phyloP scores from a whole-genome alignment of 2,888 invertebrate species.

The Halocaridina rubra region DNA sequence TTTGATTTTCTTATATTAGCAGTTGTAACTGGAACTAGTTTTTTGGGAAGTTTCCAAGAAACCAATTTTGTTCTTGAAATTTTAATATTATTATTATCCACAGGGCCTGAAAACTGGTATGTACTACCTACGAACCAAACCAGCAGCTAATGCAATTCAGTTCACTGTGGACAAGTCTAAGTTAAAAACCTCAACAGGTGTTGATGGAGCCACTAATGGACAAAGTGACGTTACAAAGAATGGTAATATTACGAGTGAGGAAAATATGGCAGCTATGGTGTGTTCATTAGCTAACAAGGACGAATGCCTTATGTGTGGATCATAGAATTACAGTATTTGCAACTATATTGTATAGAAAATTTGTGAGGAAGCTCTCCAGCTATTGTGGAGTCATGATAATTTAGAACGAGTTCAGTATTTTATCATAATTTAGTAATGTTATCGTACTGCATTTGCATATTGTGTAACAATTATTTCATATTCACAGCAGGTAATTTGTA shows the following conservation, averaged over 20 bases:
- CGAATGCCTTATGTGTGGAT: constrained; percentile 87
- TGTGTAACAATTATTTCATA: not conserved
- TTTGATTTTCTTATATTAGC: too few relatives aligned
- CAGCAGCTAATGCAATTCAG: constrained; percentile 95
- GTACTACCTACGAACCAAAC: constrained; percentile 97
- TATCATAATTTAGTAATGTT: not conserved
- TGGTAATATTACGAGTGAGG: not conserved
- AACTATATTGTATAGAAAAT: not conserved
- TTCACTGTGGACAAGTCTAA: constrained; percentile 94
- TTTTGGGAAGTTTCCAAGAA: not conserved
- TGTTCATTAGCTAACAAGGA: constrained; percentile 91
- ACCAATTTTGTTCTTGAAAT: too few relatives aligned
- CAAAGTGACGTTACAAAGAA: not conserved
- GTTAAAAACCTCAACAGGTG: constrained; percentile 66
- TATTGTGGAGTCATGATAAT: not conserved
- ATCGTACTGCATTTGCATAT: not conserved
- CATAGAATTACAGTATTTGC: constrained; percentile 69
- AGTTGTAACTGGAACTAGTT: too few relatives aligned
- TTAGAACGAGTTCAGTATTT: not conserved
- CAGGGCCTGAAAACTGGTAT: constrained; percentile 97
- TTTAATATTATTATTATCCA: not conserved
- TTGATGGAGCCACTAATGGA: not conserved
- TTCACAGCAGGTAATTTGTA: not conserved
- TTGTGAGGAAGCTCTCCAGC: not conserved
- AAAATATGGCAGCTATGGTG: constrained; percentile 80